A percentile compares a stretch with the other conserved stretches of the same genome.
Evolutionary conservation across 2,888 invertebrate genomes (phyloP).

Genomic region (Hybos culiciformis): DNA sequence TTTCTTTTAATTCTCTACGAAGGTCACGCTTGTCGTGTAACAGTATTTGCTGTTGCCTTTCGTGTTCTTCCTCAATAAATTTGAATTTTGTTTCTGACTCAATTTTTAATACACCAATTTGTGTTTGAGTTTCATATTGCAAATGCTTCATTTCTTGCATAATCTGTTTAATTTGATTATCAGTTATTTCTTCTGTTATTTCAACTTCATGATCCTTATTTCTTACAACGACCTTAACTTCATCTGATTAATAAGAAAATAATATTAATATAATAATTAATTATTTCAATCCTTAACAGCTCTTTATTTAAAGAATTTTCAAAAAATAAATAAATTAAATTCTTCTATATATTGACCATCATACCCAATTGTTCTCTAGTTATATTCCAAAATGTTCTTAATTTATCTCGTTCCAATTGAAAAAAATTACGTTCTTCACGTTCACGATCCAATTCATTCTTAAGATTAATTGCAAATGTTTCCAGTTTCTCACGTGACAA

Average conservation of each 20-base stretch:
- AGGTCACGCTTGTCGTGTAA: conserved; percentile 42
- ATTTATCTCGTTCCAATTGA: conserved; percentile 86
- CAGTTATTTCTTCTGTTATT: conserved; percentile 73
- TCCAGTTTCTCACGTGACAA: conserved; percentile 90
- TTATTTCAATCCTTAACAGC: too few relatives aligned
- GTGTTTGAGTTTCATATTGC: conserved; percentile 80
- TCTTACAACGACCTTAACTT: conserved; percentile 37
- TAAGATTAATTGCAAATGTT: conserved; percentile 68
- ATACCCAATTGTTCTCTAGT: conserved; percentile 80
- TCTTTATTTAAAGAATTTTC: too few relatives aligned
- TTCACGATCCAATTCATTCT: conserved; percentile 86
- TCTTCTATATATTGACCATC: too few relatives aligned
- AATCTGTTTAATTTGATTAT: conserved; percentile 73
- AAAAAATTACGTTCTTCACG: conserved; percentile 92
- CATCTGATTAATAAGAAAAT: conserved; percentile 33
- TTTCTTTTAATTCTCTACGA: conserved; percentile 39
- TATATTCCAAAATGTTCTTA: conserved; percentile 92
- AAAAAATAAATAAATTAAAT: neutral
- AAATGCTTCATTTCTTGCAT: conserved; percentile 89
- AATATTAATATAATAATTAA: conserved; percentile 1
- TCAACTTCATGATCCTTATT: conserved; percentile 79
- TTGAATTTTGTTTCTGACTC: conserved; percentile 71
- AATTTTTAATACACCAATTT: conserved; percentile 70
- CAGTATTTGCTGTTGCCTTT: conserved; percentile 61
- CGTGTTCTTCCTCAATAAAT: conserved; percentile 70